Evolutionary conservation across 64 coral and sea anemone genomes (phyloP), one percentile per base, ranked within the genome.

Genomic region (Stichodactyla helianthus): DNA sequence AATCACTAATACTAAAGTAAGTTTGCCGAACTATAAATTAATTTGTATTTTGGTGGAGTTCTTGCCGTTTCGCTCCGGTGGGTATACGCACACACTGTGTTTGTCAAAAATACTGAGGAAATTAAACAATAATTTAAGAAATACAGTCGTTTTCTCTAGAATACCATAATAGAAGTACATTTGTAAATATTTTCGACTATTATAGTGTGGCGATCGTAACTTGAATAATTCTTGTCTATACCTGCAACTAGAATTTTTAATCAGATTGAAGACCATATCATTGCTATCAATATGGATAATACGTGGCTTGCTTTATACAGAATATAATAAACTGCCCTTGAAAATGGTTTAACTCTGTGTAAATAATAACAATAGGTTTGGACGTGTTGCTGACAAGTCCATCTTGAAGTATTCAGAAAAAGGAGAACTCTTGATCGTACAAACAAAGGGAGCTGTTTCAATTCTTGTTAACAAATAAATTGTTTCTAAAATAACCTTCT

Each of bases 1-100:
- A 18, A 87, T 92, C 79, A 87, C 63, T 7, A 92, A 92, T 51
- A 92, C 77, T 13, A 92, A 92, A 80, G 90, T 92, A 56, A 55
- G 85, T 51, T 27, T 27, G 26, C 4, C 25, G 25, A 74, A 31
- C 68, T 74, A 31, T 27, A 71, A 26, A 13, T 74, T 27, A n/a
- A 0, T 23, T 71, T 27, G 35, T 31, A 31, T 74, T 31, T 31
- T 74, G 7, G 22, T 74, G n/a, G 7, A 74, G 17, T 31, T 74
- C 68, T 9, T 31, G 68, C 20, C 27, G 26, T 74, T 74, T 31
- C 8, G 23, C 26, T 74, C n/a, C 26, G 23, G 25, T 74, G 68
- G 63, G 26, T 74, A 4, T 9, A 12, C 0, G 10, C 35, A 44
- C 35, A 44, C 35, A 44, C 35, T 44, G 12, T 74, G 25, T 28